Evolutionary conservation across 2,888 invertebrate genomes (phyloP), one percentile per base, ranked within the genome.

Genomic region (Cactoblastis cactorum): DNA sequence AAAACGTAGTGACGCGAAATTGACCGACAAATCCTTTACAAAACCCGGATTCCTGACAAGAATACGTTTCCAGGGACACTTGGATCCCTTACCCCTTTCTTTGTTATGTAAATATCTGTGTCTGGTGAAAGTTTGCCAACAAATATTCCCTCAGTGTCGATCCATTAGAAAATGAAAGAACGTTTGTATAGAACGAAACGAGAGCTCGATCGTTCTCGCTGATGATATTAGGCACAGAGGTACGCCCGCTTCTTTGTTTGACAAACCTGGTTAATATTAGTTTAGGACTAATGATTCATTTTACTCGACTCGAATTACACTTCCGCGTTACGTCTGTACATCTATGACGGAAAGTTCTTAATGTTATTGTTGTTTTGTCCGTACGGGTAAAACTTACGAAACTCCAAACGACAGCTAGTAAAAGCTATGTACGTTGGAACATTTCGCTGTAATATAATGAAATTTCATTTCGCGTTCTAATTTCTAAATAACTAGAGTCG

Each of bases 101-200:
- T 85, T 84, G 80, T 84, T 79, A 84, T 83, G 83, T 80, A 83
- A 85, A 85, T 84, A 77, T 81, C 76, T 70, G 63, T 71, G 68
- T 72, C 72, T 77, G 74, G 69, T 68, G 66, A 76, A 83, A 78
- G 77, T 81, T 82, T 80, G 74, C 74, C 73, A 73, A 77, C 83
- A 77, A 82, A 80, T 78, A 81, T 74, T 74, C 77, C 77, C 74
- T 67, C 67, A 67, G 72, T 64, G 71, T 66, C 72, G 72, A 83
- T 81, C 83, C 83, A 85, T 85, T 86, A 84, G 78, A 83, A 83
- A 85, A 83, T 83, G 80, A 83, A 85, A 83, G 79, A 79, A 79
- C 71, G 71, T 77, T 81, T 72, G 72, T 73, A 74, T 69, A 63
- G 71, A 74, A 63, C 62, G 71, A 72, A 75, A 78, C 70, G 73